These are phyloP conservation scores for Ornithoptera alexandrae DNA, from an alignment of 2,888 invertebrate genomes.

Conservation along the genomic window DNA sequence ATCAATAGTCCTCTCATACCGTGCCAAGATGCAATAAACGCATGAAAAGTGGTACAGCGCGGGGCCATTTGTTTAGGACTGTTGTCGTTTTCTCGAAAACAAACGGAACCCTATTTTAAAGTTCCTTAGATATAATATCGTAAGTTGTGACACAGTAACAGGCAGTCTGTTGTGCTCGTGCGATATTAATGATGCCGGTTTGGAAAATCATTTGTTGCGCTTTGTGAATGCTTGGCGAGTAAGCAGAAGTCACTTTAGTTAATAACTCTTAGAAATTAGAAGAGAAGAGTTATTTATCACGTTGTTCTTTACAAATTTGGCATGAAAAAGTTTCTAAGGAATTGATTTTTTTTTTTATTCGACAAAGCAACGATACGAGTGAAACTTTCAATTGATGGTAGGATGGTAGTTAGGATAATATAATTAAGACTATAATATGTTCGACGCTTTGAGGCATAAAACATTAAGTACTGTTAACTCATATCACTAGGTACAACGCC, in stretches of 20 bases:
- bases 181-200: slow-evolving; percentile 65
- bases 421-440: no score
- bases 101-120: slow-evolving; percentile 37
- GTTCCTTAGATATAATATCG: slow-evolving; percentile 39
- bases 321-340: neutral
- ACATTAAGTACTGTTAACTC: no score
- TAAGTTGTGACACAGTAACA: slow-evolving; percentile 36
- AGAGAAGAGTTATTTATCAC: slow-evolving; percentile 18
- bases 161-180: slow-evolving; percentile 45
- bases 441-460: no score
- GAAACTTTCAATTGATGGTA: no score
- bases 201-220: slow-evolving; percentile 66
- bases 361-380: no score
- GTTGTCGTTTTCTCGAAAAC: slow-evolving; percentile 34
- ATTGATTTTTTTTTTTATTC: no score
- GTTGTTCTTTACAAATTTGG: neutral
- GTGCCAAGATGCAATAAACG: slow-evolving; percentile 71
- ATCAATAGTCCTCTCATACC: slow-evolving; percentile 67
- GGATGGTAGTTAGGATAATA: no score
- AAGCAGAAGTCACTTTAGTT: slow-evolving; percentile 27
- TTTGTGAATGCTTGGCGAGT: slow-evolving; percentile 47
- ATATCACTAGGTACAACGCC: no score
- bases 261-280: slow-evolving; percentile 23
- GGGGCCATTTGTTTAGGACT: slow-evolving; percentile 56
- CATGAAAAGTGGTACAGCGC: slow-evolving; percentile 64